These are phyloP conservation scores for Desoria tigrina DNA, from an alignment of 2,888 invertebrate genomes.

Conservation along the genomic window DNA sequence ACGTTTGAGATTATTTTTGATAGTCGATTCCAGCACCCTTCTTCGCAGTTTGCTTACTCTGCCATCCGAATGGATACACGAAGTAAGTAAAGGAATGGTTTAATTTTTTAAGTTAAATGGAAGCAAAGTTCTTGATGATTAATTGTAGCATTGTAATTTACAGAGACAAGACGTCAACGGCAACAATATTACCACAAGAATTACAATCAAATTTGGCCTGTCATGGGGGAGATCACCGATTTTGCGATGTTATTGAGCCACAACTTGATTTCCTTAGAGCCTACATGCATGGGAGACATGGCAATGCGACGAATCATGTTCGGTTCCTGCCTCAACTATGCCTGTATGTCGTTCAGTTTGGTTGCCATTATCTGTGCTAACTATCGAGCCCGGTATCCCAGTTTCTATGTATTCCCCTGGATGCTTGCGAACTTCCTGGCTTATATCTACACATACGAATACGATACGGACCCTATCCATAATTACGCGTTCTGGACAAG, in stretches of 20 bases:
- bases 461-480: background rate
- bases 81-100: too few species aligned
- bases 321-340: background rate
- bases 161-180: too few species aligned
- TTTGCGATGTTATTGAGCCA: background rate
- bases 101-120: too few species aligned
- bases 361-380: background rate
- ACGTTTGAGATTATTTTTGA: too few species aligned
- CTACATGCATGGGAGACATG: background rate
- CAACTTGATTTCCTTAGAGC: background rate
- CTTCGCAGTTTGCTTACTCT: too few species aligned
- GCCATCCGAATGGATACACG: too few species aligned
- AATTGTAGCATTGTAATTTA: too few species aligned
- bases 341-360: background rate
- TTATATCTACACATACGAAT: slow-evolving; percentile 1
- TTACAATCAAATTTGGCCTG: too few species aligned
- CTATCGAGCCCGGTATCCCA: background rate
- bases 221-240: background rate
- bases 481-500: slow-evolving; percentile 1
- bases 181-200: too few species aligned
- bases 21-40: too few species aligned
- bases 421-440: background rate
- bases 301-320: background rate
- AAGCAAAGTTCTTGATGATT: too few species aligned
- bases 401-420: slow-evolving; percentile 1